Evolutionary conservation across 2,888 invertebrate species (phyloP).

Genomic region (Nephrotoma guestfalica): DNA sequence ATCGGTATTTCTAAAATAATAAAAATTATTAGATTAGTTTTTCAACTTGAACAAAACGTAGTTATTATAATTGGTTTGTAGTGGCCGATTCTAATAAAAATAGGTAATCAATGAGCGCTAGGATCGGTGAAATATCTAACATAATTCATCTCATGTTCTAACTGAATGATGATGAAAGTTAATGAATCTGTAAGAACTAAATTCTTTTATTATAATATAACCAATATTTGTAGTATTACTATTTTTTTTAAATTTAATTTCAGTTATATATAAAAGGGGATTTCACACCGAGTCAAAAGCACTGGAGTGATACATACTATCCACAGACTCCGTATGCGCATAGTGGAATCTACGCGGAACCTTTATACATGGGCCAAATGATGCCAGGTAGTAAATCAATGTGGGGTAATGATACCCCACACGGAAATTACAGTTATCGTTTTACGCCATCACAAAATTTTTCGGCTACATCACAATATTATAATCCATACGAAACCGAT

Average conservation of each 20-base stretch:
- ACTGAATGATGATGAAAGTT: not conserved
- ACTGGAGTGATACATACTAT: slow-evolving; percentile 48
- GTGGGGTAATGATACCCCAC: slow-evolving; percentile 12
- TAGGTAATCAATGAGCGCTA: too few species aligned
- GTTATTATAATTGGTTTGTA: too few species aligned
- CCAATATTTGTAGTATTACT: not conserved
- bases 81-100: too few species aligned
- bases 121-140: too few species aligned
- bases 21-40: too few species aligned
- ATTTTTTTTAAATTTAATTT: not conserved
- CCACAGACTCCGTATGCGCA: slow-evolving; percentile 46
- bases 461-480: slow-evolving; percentile 26
- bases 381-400: slow-evolving; percentile 24
- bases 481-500: slow-evolving; percentile 32
- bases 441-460: slow-evolving; percentile 32
- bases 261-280: slow-evolving; percentile 29
- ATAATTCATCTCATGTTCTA: too few species aligned
- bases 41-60: too few species aligned
- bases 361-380: not conserved
- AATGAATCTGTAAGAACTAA: not conserved
- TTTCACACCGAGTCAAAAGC: slow-evolving; percentile 43
- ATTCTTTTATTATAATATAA: not conserved
- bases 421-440: slow-evolving; percentile 33
- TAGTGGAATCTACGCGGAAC: slow-evolving; percentile 35
- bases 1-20: too few species aligned